Evolutionary conservation across 2,888 invertebrate genomes (phyloP).

Genomic region (Atethmia centrago): DNA sequence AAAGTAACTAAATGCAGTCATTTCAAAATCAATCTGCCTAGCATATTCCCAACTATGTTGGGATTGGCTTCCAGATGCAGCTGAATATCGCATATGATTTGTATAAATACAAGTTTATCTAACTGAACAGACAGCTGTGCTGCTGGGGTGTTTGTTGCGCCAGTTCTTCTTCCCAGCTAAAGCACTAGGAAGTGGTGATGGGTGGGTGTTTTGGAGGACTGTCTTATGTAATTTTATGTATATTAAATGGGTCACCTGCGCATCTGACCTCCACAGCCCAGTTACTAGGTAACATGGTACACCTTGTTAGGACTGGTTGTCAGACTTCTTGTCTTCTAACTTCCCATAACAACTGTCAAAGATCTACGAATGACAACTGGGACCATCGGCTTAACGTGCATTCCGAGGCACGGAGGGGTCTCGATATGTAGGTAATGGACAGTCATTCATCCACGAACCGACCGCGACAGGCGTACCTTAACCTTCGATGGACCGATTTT

Average conservation of each 20-base stretch:
- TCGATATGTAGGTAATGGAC: neutral
- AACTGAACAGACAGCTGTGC: no score
- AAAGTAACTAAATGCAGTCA: no score
- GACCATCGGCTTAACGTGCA: neutral
- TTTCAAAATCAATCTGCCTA: neutral
- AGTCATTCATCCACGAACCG: neutral
- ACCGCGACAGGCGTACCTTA: neutral
- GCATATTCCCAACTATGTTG: neutral
- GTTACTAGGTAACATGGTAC: neutral
- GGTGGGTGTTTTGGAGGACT: no score
- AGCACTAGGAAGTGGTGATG: no score
- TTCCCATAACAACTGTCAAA: neutral
- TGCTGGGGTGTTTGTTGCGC: no score
- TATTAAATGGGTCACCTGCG: neutral
- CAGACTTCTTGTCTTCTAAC: neutral
- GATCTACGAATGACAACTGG: neutral
- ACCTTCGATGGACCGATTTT: neutral
- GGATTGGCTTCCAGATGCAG: neutral
- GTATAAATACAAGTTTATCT: no score
- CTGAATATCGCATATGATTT: no score
- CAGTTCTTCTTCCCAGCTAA: no score
- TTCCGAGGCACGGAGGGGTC: neutral
- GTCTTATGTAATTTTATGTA: no score
- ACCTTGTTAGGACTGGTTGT: neutral
- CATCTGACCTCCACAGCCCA: neutral